Conservation (phyloP, 2,888 invertebrate species). For the Drosophila fungiperda region DNA sequence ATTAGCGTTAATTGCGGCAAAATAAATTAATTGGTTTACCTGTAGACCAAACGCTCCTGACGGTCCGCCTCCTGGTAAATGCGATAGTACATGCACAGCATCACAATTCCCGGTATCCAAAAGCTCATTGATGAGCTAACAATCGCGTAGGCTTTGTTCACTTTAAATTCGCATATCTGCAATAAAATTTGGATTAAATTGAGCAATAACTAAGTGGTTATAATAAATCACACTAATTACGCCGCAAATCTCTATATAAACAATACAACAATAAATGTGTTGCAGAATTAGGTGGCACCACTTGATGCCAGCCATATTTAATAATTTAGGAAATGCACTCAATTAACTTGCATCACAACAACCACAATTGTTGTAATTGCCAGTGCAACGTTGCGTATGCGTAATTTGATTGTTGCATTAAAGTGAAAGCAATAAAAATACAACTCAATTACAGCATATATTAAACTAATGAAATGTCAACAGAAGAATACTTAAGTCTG, state of each 20-base stretch:
- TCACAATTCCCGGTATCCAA: constrained; percentile 97
- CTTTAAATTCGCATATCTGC: constrained; percentile 91
- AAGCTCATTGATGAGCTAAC: constrained; percentile 96
- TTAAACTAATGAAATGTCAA: constrained; percentile 47
- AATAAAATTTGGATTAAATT: constrained; percentile 43
- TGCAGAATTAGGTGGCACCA: constrained; percentile 1
- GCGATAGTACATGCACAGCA: constrained; percentile 96
- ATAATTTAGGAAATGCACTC: constrained; percentile 46
- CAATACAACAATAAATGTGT: not conserved
- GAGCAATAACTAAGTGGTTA: not conserved
- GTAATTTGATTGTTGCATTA: constrained; percentile 59
- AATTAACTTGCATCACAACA: constrained; percentile 33
- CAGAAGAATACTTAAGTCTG: constrained; percentile 22
- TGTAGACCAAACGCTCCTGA: constrained; percentile 93
- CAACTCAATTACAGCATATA: constrained; percentile 63
- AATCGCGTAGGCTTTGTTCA: constrained; percentile 94
- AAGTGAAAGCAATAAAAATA: constrained; percentile 63
- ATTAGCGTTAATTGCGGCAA: constrained; percentile 54
- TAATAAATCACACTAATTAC: constrained; percentile 45
- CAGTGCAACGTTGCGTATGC: constrained; percentile 58
- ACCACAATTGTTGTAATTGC: constrained; percentile 22
- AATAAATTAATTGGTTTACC: constrained; percentile 86
- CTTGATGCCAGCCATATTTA: constrained; percentile 7
- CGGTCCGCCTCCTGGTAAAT: constrained; percentile 94
- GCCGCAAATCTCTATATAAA: constrained; percentile 6